These are phyloP conservation scores for Cynopterus brachyotis DNA, from an alignment of 2,113 vertebrate genomes.

Conservation along the genomic window DNA sequence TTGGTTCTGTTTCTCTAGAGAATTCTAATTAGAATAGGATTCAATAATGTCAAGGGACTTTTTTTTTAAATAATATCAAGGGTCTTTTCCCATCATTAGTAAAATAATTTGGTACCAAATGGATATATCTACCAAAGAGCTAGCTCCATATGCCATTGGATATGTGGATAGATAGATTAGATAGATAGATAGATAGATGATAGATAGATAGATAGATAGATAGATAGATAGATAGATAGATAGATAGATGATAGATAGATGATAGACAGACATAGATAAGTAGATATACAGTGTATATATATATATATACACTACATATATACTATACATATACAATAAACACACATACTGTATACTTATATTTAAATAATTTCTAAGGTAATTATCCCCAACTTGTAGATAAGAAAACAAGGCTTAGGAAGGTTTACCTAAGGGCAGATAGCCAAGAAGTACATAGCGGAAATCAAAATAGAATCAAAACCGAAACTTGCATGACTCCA, in stretches of 20 bases:
- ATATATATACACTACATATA: not conserved
- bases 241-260: too few species aligned
- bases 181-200: too few species aligned
- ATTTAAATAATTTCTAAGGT: not conserved
- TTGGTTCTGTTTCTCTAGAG: not conserved
- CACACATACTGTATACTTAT: not conserved
- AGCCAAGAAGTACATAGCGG: not conserved
- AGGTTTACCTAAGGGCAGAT: not conserved
- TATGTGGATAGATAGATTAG: not conserved
- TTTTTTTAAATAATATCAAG: not conserved
- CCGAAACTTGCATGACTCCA: not conserved
- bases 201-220: too few species aligned
- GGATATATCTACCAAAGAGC: not conserved
- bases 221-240: too few species aligned
- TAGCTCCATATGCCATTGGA: not conserved
- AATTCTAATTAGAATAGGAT: not conserved
- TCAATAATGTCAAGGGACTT: not conserved
- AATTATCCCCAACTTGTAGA: not conserved
- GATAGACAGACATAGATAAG: too few species aligned
- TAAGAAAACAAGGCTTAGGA: not conserved
- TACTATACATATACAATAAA: not conserved
- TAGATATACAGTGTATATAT: not conserved
- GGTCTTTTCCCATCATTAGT: not conserved
- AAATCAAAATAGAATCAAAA: not conserved
- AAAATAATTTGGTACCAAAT: not conserved